phyloP scores from a whole-genome alignment of 2,113 vertebrate species.

The Micromys minutus region DNA sequence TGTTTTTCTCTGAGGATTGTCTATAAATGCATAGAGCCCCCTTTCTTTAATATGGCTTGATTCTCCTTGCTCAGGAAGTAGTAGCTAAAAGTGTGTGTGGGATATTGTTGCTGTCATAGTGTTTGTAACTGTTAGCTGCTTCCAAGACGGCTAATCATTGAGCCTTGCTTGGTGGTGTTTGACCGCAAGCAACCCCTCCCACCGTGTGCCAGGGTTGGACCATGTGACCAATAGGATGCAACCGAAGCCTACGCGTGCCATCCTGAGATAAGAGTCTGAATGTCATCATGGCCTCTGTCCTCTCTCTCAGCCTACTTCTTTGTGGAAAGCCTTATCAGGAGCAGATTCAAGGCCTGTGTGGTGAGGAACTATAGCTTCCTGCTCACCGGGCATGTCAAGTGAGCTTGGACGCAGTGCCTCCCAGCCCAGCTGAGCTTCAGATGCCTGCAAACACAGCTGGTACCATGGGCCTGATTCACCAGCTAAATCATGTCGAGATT shows the following conservation, averaged over 20 bases:
- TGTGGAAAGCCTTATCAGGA: neutral
- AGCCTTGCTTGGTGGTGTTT: neutral
- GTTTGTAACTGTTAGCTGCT: neutral
- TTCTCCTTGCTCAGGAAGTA: neutral
- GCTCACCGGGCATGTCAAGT: neutral
- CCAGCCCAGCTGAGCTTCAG: neutral
- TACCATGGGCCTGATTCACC: neutral
- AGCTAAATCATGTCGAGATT: neutral
- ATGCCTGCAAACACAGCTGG: neutral
- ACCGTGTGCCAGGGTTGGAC: neutral
- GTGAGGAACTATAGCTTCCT: neutral
- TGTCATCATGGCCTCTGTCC: neutral
- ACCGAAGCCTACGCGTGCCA: neutral
- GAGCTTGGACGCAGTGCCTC: neutral
- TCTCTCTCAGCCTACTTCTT: neutral
- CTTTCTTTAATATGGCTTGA: neutral
- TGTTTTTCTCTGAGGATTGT: neutral
- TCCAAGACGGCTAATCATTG: neutral
- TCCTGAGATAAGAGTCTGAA: neutral
- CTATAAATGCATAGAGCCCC: neutral
- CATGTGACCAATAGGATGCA: neutral
- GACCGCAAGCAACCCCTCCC: neutral
- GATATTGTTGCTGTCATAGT: neutral
- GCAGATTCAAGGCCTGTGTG: neutral
- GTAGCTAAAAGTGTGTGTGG: neutral